Base-by-base conservation (phyloP, 2,797 vertebrate genomes). In the Crotalus adamanteus region DNA sequence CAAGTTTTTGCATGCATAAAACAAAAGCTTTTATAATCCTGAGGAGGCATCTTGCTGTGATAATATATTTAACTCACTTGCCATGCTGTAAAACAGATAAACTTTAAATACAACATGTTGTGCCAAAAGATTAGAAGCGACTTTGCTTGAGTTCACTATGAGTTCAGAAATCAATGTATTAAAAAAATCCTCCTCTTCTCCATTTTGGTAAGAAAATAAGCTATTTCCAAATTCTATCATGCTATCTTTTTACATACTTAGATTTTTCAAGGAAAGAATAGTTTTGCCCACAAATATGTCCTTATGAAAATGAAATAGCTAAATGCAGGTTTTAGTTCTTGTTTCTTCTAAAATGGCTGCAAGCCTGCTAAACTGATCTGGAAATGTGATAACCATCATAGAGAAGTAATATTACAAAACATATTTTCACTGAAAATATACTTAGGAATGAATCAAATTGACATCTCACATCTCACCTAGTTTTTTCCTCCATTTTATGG, bases 1-100 rank as follows among this genome's bases (percentile, higher is more conserved):
- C 95, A 97, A 96, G 16, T 83, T 92, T 92, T 89, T 92, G 90
- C 94, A 97, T 94, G 90, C 86, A 94, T 95, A 96, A 97, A 96
- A 94, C 20, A n/a, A 92, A 60, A 83, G 91, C 20, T 95, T 96
- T 97, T 96, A 96, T 93, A 96, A 94, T 96, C 22, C 89, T 88
- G 88, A 94, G 95, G 88, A 96, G 59, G 86, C 28, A 95, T 92
- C 42, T 6, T 93, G 86, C 93, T 92, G 91, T 93, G 91, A 95
- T 95, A 97, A 96, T 60, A 90, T 86, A 96, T 91, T 94, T 93
- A 96, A 96, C 95, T 55, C 2, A 87, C 42, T 93, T 94, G 18
- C 86, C 93, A 31, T 53, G 86, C 88, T 92, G 12, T 87, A 93
- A 94, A 95, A 93, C 42, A 92, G 12, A 88, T 96, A 94, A 93